Evolutionary conservation across 2,113 vertebrate genomes (phyloP).

Genomic region (Etia nguti): DNA sequence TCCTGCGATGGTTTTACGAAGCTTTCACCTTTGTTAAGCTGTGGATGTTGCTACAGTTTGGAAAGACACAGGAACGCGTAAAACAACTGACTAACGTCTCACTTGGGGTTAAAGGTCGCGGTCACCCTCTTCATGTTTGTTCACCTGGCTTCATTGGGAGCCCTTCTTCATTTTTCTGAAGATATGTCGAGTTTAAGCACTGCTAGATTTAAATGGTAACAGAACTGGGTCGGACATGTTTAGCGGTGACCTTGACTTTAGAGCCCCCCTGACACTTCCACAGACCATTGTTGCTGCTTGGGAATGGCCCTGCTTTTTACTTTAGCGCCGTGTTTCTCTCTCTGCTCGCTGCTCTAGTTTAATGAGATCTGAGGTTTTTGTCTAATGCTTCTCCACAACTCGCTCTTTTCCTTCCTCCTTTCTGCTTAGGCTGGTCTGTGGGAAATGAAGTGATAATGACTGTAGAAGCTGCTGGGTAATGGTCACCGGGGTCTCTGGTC

Average conservation of each 20-base stretch:
- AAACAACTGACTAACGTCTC: slow-evolving; percentile 5
- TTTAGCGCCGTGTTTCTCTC: not conserved
- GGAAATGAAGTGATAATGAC: not conserved
- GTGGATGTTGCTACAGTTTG: not conserved
- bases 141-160: not conserved
- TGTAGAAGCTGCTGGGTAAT: slow-evolving; percentile 59
- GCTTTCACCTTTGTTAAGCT: not conserved
- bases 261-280: slow-evolving; percentile 24
- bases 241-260: slow-evolving; percentile 42
- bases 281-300: slow-evolving; percentile 52
- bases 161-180: not conserved
- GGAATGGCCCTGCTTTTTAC: slow-evolving; percentile 24
- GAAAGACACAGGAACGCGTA: slow-evolving; percentile 51
- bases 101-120: slow-evolving; percentile 41
- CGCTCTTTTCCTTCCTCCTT: not conserved
- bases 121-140: not conserved
- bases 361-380: slow-evolving; percentile 12
- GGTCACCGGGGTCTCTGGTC: not conserved
- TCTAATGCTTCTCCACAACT: slow-evolving; percentile 24
- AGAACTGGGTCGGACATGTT: not conserved
- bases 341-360: slow-evolving; percentile 10
- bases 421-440: slow-evolving; percentile 59
- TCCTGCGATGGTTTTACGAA: not conserved
- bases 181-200: not conserved
- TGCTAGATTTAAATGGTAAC: not conserved